Evolutionary conservation across 2,888 invertebrate genomes (phyloP), one percentile per base, ranked within the genome.

Genomic region (Germaria angustata): DNA sequence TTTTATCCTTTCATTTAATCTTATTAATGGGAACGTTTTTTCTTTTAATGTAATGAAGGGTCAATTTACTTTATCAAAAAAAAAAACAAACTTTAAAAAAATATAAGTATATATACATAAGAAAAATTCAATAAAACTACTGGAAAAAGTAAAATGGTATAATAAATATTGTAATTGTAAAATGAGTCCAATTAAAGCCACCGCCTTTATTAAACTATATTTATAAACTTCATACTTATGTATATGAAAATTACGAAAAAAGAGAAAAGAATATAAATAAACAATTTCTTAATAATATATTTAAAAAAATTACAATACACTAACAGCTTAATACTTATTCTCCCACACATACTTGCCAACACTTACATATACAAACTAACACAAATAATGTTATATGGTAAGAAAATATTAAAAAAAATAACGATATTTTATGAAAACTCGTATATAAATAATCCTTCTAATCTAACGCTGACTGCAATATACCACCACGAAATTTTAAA

Each of bases 101-200:
- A 44, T 15, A 11, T 39, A 24, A 39, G 11, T 20, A 6, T 15
- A 24, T 32, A n/a, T 34, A 69, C 46, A n/a, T n/a, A n/a, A n/a
- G n/a, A n/a, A n/a, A 53, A 34, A 53, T 41, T 3, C 3, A 28
- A 77, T 49, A 57, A 44, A 53, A 68, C 17, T 34, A 75, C 34
- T 66, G 6, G 6, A 28, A 28, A 63, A 53, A 49, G 46, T 51
- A 78, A 77, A 80, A 55, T 57, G 51, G 81, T 80, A 77, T 63
- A 61, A 84, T 80, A 77, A 73, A 79, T 51, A 76, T 72, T 28
- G 53, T 63, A 73, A 84, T 77, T 79, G 80, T 79, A 89, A 89
- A 88, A 87, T 87, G 87, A 89, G 89, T 89, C 89, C 89, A 89
- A 89, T 85, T 87, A 87, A 89, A 87, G 89, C 89, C 89, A 89